These are phyloP conservation scores for Coendou prehensilis DNA, from an alignment of 2,797 vertebrate genomes.

Conservation along the genomic window DNA sequence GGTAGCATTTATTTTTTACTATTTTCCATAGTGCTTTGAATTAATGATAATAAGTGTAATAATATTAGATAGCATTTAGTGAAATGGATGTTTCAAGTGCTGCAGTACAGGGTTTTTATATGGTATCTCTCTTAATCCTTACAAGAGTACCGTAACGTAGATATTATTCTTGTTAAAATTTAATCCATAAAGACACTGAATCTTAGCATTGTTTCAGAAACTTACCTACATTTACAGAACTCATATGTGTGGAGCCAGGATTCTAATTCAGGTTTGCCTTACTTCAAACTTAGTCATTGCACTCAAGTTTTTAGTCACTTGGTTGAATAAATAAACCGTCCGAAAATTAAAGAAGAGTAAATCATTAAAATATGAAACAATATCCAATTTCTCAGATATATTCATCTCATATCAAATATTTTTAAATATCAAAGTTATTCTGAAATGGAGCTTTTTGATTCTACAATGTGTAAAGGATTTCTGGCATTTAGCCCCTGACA, in stretches of 20 bases:
- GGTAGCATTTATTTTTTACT: neutral
- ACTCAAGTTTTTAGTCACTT: constrained; percentile 29
- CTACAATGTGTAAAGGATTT: constrained; percentile 21
- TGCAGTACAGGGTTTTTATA: neutral
- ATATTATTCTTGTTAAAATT: constrained; percentile 37
- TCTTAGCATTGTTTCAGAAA: constrained; percentile 56
- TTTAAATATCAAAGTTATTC: constrained; percentile 31
- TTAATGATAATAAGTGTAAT: neutral
- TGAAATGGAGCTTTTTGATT: neutral
- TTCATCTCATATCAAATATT: neutral
- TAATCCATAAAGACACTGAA: constrained; percentile 15
- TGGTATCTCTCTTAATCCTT: constrained; percentile 20
- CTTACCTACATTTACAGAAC: constrained; percentile 30
- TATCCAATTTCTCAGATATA: constrained; percentile 53
- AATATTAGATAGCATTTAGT: constrained; percentile 17
- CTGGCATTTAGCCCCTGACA: neutral
- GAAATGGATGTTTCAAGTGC: neutral
- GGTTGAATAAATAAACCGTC: constrained; percentile 16
- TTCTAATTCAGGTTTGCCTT: constrained; percentile 22
- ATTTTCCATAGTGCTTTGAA: constrained; percentile 6
- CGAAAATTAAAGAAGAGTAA: constrained; percentile 40
- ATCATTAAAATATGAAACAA: constrained; percentile 37
- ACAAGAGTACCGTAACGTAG: neutral
- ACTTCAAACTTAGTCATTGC: constrained; percentile 48
- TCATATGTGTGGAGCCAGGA: neutral